phyloP scores from a whole-genome alignment of 2,113 vertebrate species.

The Macquaria australasica region DNA sequence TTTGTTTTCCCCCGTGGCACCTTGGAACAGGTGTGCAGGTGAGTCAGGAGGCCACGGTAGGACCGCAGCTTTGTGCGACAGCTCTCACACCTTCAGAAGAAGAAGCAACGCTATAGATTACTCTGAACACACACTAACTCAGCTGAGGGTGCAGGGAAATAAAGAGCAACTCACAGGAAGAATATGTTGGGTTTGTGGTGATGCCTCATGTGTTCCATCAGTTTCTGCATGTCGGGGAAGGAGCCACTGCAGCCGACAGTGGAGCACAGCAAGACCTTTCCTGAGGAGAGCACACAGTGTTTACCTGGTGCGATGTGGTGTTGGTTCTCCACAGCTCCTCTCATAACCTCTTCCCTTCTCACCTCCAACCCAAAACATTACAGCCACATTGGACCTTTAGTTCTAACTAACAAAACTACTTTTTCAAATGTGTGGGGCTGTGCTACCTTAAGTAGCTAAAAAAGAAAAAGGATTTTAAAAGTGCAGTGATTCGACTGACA shows the following conservation, averaged over 20 bases:
- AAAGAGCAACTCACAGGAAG: slow-evolving; percentile 90
- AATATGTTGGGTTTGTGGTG: slow-evolving; percentile 97
- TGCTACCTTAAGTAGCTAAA: no score
- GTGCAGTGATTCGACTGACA: no score
- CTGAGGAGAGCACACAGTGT: slow-evolving; percentile 24
- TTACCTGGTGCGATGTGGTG: not conserved
- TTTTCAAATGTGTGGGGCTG: no score
- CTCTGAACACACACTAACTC: not conserved
- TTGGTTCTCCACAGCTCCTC: not conserved
- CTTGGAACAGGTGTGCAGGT: slow-evolving; percentile 95
- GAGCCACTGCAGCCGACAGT: slow-evolving; percentile 85
- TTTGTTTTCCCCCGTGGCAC: slow-evolving; percentile 82
- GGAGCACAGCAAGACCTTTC: slow-evolving; percentile 84
- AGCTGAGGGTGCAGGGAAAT: not conserved
- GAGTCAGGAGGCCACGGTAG: slow-evolving; percentile 93
- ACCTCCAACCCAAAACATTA: not conserved
- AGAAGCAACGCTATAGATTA: not conserved
- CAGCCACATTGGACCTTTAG: not conserved
- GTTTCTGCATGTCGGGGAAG: slow-evolving; percentile 93
- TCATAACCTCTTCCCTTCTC: no score
- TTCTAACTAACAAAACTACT: no score
- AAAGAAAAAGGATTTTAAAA: no score
- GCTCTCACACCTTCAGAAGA: slow-evolving; percentile 89
- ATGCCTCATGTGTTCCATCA: slow-evolving; percentile 92
- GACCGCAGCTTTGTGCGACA: slow-evolving; percentile 93